These are phyloP conservation scores for Fregetta grallaria DNA, from an alignment of 2,113 vertebrate genomes.

Conservation along the genomic window DNA sequence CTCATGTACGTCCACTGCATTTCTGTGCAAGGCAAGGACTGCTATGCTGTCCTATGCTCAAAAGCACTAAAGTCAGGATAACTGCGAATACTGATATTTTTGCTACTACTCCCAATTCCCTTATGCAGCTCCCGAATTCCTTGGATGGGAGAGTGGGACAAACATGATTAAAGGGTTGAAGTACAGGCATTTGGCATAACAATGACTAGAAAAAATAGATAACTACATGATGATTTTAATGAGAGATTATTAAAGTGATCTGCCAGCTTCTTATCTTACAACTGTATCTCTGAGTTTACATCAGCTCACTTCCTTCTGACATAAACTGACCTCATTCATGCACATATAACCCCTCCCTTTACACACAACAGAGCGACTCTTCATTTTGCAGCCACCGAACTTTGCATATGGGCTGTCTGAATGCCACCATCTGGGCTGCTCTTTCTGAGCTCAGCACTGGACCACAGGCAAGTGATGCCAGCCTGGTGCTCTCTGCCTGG, in stretches of 20 bases:
- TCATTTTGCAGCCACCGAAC: background rate
- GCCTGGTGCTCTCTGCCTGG: background rate
- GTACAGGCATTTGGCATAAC: background rate
- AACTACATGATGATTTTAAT: background rate
- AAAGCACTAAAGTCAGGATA: background rate
- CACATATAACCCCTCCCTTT: background rate
- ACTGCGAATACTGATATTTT: background rate
- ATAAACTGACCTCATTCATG: background rate
- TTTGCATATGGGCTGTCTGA: background rate
- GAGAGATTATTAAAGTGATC: background rate
- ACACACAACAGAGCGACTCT: background rate
- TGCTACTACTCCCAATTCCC: background rate
- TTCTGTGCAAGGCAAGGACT: background rate
- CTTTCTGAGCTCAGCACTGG: background rate
- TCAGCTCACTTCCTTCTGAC: background rate
- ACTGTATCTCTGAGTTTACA: background rate
- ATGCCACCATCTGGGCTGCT: background rate
- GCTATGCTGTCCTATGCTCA: background rate
- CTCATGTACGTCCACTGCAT: background rate
- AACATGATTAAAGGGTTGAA: background rate
- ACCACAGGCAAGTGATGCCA: background rate
- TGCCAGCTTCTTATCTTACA: background rate
- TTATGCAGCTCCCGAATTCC: fast-evolving
- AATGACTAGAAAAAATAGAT: background rate
- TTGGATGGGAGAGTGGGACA: background rate